Evolutionary conservation across 2,113 vertebrate genomes (phyloP), one percentile per base, ranked within the genome.

Genomic region (Odocoileus hemionus): DNA sequence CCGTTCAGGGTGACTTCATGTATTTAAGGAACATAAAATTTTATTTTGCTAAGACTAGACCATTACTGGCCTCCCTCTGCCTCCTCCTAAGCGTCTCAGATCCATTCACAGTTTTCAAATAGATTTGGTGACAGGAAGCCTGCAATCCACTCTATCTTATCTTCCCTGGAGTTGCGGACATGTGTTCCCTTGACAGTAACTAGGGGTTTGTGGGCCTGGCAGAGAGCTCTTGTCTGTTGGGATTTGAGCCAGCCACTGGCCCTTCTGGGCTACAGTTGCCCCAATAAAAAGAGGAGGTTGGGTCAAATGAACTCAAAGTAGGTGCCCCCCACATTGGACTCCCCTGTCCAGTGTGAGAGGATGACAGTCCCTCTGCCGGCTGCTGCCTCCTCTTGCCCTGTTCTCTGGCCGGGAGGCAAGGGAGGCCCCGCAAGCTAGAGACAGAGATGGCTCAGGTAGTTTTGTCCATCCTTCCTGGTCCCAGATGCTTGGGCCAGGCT

Each of bases 1-100:
- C 82, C 3, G 1, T 96, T 86, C 55, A 50, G 95, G 64, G 95
- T 96, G 94, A 98, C 91, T 96, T 96, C 93, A 80, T 91, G 50
- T 96, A 88, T 94, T 96, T 96, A 94, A 97, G 97, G 86, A 94
- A 97, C 96, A 98, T 97, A 97, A 96, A 94, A 93, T 96, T 98
- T 97, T 96, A 97, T 97, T 97, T 97, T 96, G 95, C 96, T 95
- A 94, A 83, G 70, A 93, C 88, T 55, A 86, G 90, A 94, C 85
- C 76, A 70, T 96, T 52, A 33, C 76, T 52, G 55, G 80, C 88
- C 50, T 84, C 74, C 67, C 15, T 95, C 60, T 88, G 43, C 89
- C 50, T 95, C 60, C 55, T 70, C 67, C 43, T 52, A 89, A 85
- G 58, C 23, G 70, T 55, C 85, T 95, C 88, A 28, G 78, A 64